Evolutionary conservation across 92 coral and sea anemone genomes (phyloP).

Genomic region (Epizoanthus ramosus): DNA sequence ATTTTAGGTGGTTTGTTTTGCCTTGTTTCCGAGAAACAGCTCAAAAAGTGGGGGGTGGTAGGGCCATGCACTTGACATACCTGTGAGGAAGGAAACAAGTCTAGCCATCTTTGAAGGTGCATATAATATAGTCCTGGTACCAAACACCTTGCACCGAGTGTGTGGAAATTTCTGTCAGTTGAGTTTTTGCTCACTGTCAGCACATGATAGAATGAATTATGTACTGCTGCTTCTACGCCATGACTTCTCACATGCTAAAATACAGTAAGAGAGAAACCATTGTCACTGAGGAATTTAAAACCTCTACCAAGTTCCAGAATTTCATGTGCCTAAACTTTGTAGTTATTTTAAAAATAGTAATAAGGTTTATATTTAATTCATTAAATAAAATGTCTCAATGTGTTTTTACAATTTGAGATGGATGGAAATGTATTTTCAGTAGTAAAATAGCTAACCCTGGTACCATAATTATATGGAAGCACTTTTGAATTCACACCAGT

Average conservation of each 20-base stretch:
- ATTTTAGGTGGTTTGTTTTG: too few relatives aligned
- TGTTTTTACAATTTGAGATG: too few relatives aligned
- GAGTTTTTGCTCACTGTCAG: constrained; percentile 54
- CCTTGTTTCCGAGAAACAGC: too few relatives aligned
- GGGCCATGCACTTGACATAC: constrained; percentile 32
- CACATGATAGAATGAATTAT: constrained; percentile 72
- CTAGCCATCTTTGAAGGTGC: constrained; percentile 90
- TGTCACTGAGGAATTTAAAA: background rate
- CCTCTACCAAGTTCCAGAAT: background rate
- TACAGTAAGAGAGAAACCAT: background rate
- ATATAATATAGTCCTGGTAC: constrained; percentile 83
- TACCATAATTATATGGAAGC: too few relatives aligned
- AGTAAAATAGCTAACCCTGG: too few relatives aligned
- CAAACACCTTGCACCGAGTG: constrained; percentile 76
- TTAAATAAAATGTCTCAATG: too few relatives aligned
- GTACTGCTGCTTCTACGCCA: constrained; percentile 62
- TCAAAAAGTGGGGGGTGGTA: too few relatives aligned
- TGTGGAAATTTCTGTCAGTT: constrained; percentile 43
- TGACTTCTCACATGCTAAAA: constrained; percentile 87
- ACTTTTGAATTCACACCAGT: too few relatives aligned
- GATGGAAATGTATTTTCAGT: too few relatives aligned
- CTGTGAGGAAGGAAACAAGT: constrained; percentile 69
- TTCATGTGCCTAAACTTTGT: too few relatives aligned
- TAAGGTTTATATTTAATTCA: too few relatives aligned
- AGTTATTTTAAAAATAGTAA: too few relatives aligned